Percentiles rank a stretch among this genome's conserved stretches.
These are phyloP conservation scores for Drosophila nasuta DNA, from an alignment of 1,140 invertebrate genomes.

Conservation along the genomic window DNA sequence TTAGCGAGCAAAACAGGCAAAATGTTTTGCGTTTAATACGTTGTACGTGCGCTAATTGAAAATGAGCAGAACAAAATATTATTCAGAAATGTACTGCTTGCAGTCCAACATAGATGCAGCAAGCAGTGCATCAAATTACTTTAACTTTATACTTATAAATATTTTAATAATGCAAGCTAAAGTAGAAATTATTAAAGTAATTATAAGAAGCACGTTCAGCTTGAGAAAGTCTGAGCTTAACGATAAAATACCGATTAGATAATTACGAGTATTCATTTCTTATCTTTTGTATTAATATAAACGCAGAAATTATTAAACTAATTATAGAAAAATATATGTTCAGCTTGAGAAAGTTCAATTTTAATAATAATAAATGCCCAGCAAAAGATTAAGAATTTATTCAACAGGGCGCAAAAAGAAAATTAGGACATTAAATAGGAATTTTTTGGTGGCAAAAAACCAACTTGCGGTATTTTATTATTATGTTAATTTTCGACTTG, in stretches of 20 bases:
- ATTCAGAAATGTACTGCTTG: neutral
- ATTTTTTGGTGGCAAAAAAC: slow-evolving; percentile 57
- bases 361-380: neutral
- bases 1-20: neutral
- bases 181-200: neutral
- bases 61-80: neutral
- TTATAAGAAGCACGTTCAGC: neutral
- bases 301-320: neutral
- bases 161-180: neutral
- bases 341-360: neutral
- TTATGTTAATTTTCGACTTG: slow-evolving; percentile 37
- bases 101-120: neutral
- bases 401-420: neutral
- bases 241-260: neutral
- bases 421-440: slow-evolving; percentile 74
- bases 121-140: neutral
- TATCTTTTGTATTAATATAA: no score
- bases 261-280: no score
- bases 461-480: slow-evolving; percentile 66
- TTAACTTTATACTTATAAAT: neutral
- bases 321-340: neutral
- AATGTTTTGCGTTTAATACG: slow-evolving; percentile 1
- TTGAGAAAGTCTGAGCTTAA: neutral
- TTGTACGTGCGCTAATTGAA: neutral
- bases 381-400: neutral